Base-by-base conservation (phyloP, 2,888 invertebrate genomes). In the Zhuqinia jingwanae region DNA sequence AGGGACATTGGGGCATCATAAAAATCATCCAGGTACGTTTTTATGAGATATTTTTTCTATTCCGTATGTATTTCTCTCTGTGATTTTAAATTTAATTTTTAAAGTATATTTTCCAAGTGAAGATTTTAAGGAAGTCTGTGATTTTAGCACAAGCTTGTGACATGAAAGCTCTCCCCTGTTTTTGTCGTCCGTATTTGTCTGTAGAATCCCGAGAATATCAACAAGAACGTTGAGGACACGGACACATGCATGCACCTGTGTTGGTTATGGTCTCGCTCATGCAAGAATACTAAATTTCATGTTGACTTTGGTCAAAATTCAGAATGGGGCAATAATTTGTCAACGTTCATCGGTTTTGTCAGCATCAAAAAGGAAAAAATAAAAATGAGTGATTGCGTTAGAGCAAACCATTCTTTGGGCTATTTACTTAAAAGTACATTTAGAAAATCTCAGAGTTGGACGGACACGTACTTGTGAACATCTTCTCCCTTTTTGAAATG, bases 241-340 rank as follows among this genome's bases (percentile, higher is more conserved):
- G n/a, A 50, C 50, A 50, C 2, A 50, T 50, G 5, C 11, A 8
- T 42, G 42, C 11, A 42, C 6, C 42, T 36, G 8, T 36, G 36
- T 36, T 36, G 36, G 8, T 36, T 36, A 20, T 30, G 36, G 20
- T 20, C 36, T 45, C 45, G 2, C 13, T 50, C n/a, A 15, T 76
- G n/a, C 15, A 17, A 56, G 75, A 75, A 11, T 56, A 77, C 77
- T 77, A 58, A 10, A n/a, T 77, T 77, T 77, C 77, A 42, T 53
- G 60, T 77, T 77, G 77, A 25, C 77, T 77, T 60, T 77, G 77
- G 77, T 77, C 77, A 77, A 60, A 77, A 17, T 42, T 77, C 77
- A 60, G 77, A 77, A 17, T 42, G 42, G 25, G 25, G 15, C 13
- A 60, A 8, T n/a, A 58, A 77, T 77, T 77, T 77, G 77, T 77